Conservation (phyloP, 2,888 invertebrate genomes). For the Noctua janthe region DNA sequence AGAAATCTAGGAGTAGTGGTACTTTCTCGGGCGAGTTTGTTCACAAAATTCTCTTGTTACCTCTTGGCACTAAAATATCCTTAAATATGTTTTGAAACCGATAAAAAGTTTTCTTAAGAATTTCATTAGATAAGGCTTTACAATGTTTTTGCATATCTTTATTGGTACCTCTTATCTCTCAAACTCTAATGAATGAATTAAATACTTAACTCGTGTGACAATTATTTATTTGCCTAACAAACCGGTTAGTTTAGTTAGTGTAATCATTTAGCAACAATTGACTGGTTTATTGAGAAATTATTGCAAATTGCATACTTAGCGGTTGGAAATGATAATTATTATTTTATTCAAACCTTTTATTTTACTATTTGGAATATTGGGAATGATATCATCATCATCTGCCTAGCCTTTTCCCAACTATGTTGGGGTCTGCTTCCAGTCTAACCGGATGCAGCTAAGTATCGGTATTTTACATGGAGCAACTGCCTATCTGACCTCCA, state of each 20-base stretch:
- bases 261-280: constrained; percentile 50
- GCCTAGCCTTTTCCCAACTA: too few species aligned
- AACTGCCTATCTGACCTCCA: too few species aligned
- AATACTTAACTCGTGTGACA: neutral
- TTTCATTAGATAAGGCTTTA: neutral
- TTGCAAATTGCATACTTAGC: constrained; percentile 24
- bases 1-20: neutral
- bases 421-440: too few species aligned
- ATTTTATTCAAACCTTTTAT: neutral
- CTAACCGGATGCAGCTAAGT: too few species aligned
- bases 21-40: neutral
- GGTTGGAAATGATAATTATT: neutral
- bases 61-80: neutral
- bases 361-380: neutral
- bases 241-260: constrained; percentile 27
- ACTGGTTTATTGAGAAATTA: constrained; percentile 40
- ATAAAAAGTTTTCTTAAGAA: neutral
- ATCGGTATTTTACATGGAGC: too few species aligned
- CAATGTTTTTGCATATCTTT: too few species aligned
- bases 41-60: neutral
- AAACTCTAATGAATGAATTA: neutral
- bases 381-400: neutral
- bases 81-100: neutral
- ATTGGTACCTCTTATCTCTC: neutral
- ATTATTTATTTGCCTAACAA: constrained; percentile 15